Conservation (phyloP, 2,888 invertebrate species). For the Chydorus sphaericus region DNA sequence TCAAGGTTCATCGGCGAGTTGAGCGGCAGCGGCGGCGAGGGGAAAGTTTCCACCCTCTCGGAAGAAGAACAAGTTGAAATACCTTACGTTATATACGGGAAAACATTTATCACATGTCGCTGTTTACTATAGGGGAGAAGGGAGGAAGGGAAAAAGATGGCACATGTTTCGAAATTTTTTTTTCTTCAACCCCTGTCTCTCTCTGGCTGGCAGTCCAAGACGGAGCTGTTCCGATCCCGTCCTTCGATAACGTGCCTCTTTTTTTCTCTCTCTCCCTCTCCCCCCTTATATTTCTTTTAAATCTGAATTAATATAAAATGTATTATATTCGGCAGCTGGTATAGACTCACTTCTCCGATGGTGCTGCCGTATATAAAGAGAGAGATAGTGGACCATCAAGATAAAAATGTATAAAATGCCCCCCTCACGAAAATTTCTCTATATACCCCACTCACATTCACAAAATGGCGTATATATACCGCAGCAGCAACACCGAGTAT, state of each 20-base stretch:
- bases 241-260: neutral
- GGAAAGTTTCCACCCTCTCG: neutral
- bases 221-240: conserved; percentile 4
- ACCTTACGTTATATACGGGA: neutral
- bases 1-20: too few relatives aligned
- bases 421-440: too few relatives aligned
- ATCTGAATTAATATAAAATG: too few relatives aligned
- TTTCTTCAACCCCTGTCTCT: neutral
- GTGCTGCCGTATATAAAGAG: too few relatives aligned
- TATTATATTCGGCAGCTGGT: too few relatives aligned
- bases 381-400: too few relatives aligned
- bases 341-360: too few relatives aligned
- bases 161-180: conserved; percentile 2
- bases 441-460: too few relatives aligned
- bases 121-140: neutral
- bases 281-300: neutral
- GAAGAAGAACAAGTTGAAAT: neutral
- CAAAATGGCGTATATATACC: too few relatives aligned
- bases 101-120: conserved; percentile 8
- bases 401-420: too few relatives aligned
- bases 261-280: neutral
- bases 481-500: too few relatives aligned
- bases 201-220: neutral
- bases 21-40: too few relatives aligned
- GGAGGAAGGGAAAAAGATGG: conserved; percentile 4